These are phyloP conservation scores for Eurystomus gularis DNA, from an alignment of 2,113 vertebrate species.

Conservation along the genomic window DNA sequence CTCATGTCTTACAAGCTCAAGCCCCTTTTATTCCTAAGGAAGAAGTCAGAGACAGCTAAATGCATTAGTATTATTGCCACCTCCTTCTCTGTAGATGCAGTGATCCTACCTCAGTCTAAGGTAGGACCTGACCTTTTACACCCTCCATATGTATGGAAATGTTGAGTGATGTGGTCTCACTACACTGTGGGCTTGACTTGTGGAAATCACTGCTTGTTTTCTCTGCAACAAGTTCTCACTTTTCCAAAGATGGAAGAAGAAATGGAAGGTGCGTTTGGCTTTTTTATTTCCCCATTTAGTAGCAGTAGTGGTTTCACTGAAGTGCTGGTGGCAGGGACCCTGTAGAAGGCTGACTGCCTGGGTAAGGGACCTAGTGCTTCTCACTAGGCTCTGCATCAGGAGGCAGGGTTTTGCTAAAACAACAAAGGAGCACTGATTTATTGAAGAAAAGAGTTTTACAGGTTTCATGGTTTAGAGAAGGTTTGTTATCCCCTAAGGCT, in stretches of 20 bases:
- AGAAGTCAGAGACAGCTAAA: background rate
- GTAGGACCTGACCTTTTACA: background rate
- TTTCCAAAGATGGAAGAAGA: background rate
- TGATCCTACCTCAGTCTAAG: background rate
- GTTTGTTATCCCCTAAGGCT: background rate
- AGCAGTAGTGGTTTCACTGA: background rate
- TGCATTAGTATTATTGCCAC: background rate
- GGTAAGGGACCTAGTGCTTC: background rate
- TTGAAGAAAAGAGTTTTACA: background rate
- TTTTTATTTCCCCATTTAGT: background rate
- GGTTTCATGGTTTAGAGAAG: background rate
- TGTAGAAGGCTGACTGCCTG: rapidly evolving
- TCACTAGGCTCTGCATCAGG: rapidly evolving
- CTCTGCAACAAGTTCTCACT: background rate
- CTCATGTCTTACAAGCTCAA: background rate
- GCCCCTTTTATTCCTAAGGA: background rate
- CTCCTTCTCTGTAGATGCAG: background rate
- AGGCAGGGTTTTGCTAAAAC: background rate
- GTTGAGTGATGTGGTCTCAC: rapidly evolving
- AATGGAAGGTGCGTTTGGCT: background rate
- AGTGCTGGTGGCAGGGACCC: rapidly evolving
- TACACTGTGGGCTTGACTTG: background rate
- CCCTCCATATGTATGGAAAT: background rate
- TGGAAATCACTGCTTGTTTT: background rate
- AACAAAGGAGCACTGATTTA: background rate